Evolutionary conservation across 53 echinoderm and acorn worm species (phyloP), one percentile per base, ranked within the genome.

Genomic region (Paracentrotus lividus): DNA sequence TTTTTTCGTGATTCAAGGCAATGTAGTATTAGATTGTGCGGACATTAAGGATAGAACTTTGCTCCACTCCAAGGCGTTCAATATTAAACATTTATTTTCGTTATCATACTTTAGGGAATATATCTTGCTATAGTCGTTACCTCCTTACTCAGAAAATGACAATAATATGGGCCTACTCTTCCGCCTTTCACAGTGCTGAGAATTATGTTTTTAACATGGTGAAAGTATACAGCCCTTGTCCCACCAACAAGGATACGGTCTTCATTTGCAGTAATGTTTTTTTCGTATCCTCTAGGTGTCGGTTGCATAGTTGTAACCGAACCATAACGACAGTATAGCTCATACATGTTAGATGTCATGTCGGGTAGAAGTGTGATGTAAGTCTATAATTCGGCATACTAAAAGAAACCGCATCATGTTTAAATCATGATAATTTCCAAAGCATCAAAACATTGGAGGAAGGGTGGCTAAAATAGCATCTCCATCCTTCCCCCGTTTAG

Each of bases 351-450:
- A 10, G 72, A 72, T 40, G 36, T 16, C 38, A 40, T 40, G 16
- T 36, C 40, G 36, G 40, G 18, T 21, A 20, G 36, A 40, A 72
- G 72, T 72, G 72, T 72, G 72, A 72, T 72, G 72, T 72, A 18
- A 72, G 72, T 16, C 40, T 38, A 15, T 20, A 69, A 72, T 72
- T 38, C 72, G 21, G 72, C 36, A 16, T 20, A 40, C 36, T 16
- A 40, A 72, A 72, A 40, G 18, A 40, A 4, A 72, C 72, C 72
- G 72, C 72, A 38, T 72, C 72, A 72, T 72, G 72, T 40, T 38
- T 72, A 36, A 72, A 21, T 72, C 72, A 72, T 72, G 72, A 38
- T n/a, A 72, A 72, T 7, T 40, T 38, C 14, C 72, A 16, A 40
- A 40, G 18, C 72, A 40, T 72, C 72, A 36, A 72, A 72, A 72